Percentiles rank a stretch among this genome's conserved stretches.
phyloP scores from a whole-genome alignment of 1,140 invertebrate genomes.

The Eriosoma lanigerum region DNA sequence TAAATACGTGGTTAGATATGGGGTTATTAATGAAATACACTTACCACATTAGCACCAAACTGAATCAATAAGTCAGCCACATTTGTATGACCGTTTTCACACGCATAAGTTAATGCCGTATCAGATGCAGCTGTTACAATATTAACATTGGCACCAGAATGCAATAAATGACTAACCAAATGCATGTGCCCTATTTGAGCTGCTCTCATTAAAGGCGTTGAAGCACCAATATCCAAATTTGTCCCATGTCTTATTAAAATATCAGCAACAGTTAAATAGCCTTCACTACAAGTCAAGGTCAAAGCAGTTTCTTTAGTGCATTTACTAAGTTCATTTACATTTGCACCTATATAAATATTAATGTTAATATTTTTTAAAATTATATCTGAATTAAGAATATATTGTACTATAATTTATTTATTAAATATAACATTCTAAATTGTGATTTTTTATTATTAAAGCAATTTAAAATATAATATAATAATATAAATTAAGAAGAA shows the following conservation, averaged over 20 bases:
- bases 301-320: constrained; percentile 97
- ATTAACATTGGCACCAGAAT: constrained; percentile 83
- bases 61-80: constrained; percentile 82
- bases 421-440: too few species aligned
- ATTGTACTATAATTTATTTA: too few species aligned
- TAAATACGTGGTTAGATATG: too few species aligned
- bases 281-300: constrained; percentile 94
- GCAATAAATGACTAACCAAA: constrained; percentile 81
- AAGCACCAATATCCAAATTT: constrained; percentile 93
- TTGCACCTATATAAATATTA: constrained; percentile 73
- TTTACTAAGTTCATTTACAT: constrained; percentile 97
- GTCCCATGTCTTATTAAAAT: constrained; percentile 93
- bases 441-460: too few species aligned
- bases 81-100: constrained; percentile 95
- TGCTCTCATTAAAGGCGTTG: constrained; percentile 96
- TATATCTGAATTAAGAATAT: too few species aligned
- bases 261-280: constrained; percentile 94
- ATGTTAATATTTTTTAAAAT: too few species aligned
- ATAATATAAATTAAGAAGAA: too few species aligned
- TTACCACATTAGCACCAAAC: constrained; percentile 84
- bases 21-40: constrained; percentile 51
- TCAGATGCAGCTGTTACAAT: constrained; percentile 92
- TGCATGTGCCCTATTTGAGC: constrained; percentile 95
- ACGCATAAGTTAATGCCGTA: constrained; percentile 94
- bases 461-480: too few species aligned